A percentile compares a stretch with the other conserved stretches of the same genome.
These are phyloP conservation scores for Zaprionus kolodkinae DNA, from an alignment of 1,140 invertebrate species.

Conservation along the genomic window DNA sequence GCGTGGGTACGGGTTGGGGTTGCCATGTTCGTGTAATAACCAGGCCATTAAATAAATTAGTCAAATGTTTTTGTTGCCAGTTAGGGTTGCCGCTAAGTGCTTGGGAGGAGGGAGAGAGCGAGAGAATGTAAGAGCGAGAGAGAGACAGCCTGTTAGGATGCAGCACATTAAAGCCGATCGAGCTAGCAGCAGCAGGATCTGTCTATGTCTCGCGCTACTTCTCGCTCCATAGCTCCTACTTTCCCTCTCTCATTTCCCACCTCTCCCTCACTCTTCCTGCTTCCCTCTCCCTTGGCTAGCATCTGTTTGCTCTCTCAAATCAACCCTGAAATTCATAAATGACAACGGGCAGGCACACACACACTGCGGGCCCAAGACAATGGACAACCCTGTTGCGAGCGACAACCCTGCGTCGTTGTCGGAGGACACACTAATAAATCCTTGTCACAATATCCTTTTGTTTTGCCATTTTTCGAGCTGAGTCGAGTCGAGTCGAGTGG, in stretches of 20 bases:
- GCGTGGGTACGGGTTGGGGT: conserved; percentile 1
- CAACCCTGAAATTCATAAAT: conserved; percentile 64
- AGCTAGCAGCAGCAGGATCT: not conserved
- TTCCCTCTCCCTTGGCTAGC: not conserved
- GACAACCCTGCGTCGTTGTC: conserved; percentile 12
- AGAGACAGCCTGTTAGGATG: not conserved
- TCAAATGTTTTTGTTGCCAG: conserved; percentile 55
- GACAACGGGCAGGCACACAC: conserved; percentile 24
- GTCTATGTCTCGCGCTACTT: not conserved
- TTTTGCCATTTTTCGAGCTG: conserved; percentile 73
- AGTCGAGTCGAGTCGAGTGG: conserved; percentile 8
- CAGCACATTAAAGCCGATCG: not conserved
- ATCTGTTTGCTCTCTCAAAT: conserved; percentile 47
- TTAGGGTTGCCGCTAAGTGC: conserved; percentile 21
- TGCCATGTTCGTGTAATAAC: conserved; percentile 60
- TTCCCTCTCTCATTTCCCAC: not conserved
- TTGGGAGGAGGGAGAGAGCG: not conserved
- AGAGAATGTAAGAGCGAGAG: not conserved
- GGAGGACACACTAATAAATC: conserved; percentile 70
- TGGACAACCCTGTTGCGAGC: conserved; percentile 21
- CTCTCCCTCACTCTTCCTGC: not conserved
- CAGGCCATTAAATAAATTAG: conserved; percentile 67
- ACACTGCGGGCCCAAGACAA: conserved; percentile 54
- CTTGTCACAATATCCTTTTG: conserved; percentile 81
- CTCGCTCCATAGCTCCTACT: not conserved